Evolutionary conservation across 2,888 invertebrate species (phyloP), one percentile per base, ranked within the genome.

Genomic region (Cyrtodaria siliqua): DNA sequence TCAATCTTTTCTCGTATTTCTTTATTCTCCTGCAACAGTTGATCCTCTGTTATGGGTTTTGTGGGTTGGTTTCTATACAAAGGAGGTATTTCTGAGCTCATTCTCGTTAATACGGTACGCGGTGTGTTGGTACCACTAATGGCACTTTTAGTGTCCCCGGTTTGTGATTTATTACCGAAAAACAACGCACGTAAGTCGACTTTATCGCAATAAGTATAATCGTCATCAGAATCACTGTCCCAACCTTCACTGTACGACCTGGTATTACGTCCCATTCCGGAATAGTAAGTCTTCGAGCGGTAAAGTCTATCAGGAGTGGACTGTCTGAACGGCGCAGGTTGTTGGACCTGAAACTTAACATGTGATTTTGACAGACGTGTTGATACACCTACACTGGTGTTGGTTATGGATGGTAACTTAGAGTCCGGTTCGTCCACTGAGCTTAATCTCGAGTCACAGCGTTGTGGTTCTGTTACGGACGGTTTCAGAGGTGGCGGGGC

Each of bases 151-250:
- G 81, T 16, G 14, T 78, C 74, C n/a, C 60, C 67, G 64, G 47
- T 68, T 66, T 73, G 66, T 23, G 68, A 76, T 56, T 84, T 82
- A 29, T 82, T 66, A 6, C 84, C 83, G 66, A 85, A 87, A 18
- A 89, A 74, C 52, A 87, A 57, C 16, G 85, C 86, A 40, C 85
- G 72, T 42, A 90, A 70, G 59, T 89, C 87, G 16, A 88, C 80
- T 55, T 81, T 83, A 18, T 88, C 87, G 24, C 79, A 79, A 18
- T 72, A 71, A 18, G 63, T 60, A 40, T 74, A 73, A 57, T 87
- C 87, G 72, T 87, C 87, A 40, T 83, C 83, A 33, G 73, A 69
- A 59, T 76, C 76, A 44, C 74, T 78, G 24, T 82, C 75, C 83
- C 83, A 84, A 9, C 69, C 74, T 38, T 75, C 74, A 62, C 81